A percentile compares a stretch with the other conserved stretches of the same genome.
Conservation (phyloP, 1,140 invertebrate genomes). For the Drosophila nigromelanica region DNA sequence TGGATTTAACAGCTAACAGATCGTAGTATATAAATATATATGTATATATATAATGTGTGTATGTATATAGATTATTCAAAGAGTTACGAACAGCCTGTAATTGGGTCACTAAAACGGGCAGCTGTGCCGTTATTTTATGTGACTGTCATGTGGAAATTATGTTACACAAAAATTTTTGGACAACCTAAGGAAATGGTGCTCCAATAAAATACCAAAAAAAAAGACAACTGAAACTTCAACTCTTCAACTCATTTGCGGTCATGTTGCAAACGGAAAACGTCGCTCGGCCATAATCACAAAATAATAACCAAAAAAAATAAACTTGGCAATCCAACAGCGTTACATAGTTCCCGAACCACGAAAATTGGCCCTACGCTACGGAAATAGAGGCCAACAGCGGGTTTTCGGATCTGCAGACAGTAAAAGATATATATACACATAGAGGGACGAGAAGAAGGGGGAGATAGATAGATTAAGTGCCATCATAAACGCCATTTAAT, state of each 20-base stretch:
- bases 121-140: conserved; percentile 38
- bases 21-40: conserved; percentile 1
- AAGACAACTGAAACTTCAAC: conserved; percentile 5
- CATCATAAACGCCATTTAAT: conserved; percentile 63
- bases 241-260: conserved; percentile 33
- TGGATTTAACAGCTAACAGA: conserved; percentile 37
- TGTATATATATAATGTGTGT: not conserved
- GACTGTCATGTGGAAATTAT: conserved; percentile 48
- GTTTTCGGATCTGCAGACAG: conserved; percentile 11
- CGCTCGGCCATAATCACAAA: conserved; percentile 59
- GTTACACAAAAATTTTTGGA: conserved; percentile 41
- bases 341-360: conserved; percentile 19
- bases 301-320: conserved; percentile 49
- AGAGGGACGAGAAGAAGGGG: conserved; percentile 18
- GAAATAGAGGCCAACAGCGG: conserved; percentile 52
- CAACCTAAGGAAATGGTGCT: conserved; percentile 46
- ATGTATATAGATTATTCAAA: not conserved
- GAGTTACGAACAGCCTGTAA: conserved; percentile 5
- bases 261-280: conserved; percentile 62
- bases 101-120: conserved; percentile 33
- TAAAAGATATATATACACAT: conserved; percentile 14
- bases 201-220: conserved; percentile 24
- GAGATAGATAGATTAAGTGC: conserved; percentile 49
- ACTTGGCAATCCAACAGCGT: conserved; percentile 32
- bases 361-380: conserved; percentile 34